Percentiles rank a stretch among this genome's conserved stretches.
phyloP scores from a whole-genome alignment of 2,113 vertebrate genomes.

The Spermophilus dauricus region DNA sequence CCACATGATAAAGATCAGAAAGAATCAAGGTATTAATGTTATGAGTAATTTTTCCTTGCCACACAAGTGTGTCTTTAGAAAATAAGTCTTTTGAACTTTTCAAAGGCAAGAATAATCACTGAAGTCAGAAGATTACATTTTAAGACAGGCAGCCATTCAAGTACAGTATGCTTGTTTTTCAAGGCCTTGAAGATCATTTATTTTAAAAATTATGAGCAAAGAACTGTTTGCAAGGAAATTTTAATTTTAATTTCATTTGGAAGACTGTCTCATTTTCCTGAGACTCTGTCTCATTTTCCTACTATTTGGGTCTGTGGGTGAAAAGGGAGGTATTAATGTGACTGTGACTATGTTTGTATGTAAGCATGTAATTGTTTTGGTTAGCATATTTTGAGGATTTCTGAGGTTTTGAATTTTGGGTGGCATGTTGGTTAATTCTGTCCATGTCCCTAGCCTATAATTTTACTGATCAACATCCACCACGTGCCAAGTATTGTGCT shows the following conservation, averaged over 20 bases:
- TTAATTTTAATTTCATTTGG: slow-evolving; percentile 33
- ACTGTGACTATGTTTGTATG: background rate
- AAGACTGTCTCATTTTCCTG: slow-evolving; percentile 32
- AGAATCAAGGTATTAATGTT: slow-evolving; percentile 62
- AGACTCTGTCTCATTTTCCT: background rate
- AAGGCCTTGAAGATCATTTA: slow-evolving; percentile 43
- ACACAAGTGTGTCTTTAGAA: slow-evolving; percentile 58
- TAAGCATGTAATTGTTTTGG: background rate
- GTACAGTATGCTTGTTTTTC: slow-evolving; percentile 31
- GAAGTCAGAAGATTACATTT: slow-evolving; percentile 60
- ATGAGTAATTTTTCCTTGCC: slow-evolving; percentile 44
- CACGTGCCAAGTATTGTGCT: background rate
- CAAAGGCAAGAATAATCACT: slow-evolving; percentile 65
- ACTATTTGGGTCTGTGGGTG: background rate
- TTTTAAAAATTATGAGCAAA: slow-evolving; percentile 50
- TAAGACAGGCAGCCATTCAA: slow-evolving; percentile 54
- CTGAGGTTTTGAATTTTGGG: background rate
- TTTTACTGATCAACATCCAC: background rate
- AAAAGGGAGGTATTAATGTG: background rate
- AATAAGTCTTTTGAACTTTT: slow-evolving; percentile 66
- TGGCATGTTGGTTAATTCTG: slow-evolving; percentile 23
- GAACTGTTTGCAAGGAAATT: slow-evolving; percentile 52
- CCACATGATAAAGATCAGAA: slow-evolving; percentile 55
- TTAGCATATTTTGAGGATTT: slow-evolving; percentile 49
- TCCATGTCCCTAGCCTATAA: background rate